These are phyloP conservation scores for Tethea ocularis DNA, from an alignment of 2,888 invertebrate species.

Conservation along the genomic window DNA sequence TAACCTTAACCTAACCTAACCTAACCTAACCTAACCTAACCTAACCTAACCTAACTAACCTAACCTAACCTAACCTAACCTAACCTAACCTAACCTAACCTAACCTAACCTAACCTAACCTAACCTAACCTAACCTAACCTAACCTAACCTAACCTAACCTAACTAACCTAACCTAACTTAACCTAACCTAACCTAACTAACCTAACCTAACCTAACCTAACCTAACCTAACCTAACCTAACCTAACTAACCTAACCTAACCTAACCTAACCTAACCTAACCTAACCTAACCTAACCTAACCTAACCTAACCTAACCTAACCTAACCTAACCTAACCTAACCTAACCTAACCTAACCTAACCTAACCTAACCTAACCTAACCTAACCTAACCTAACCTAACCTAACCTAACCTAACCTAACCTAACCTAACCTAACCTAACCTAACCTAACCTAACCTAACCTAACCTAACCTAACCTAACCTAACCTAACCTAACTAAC, in stretches of 20 bases:
- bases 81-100: slow-evolving; percentile 36
- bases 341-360: slow-evolving; percentile 28
- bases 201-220: slow-evolving; percentile 27
- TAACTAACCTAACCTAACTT: slow-evolving; percentile 17
- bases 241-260: slow-evolving; percentile 19
- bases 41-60: slow-evolving; percentile 27
- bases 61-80: slow-evolving; percentile 32
- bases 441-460: slow-evolving; percentile 6
- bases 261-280: slow-evolving; percentile 5
- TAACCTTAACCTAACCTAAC: slow-evolving; percentile 25
- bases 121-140: slow-evolving; percentile 25
- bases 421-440: slow-evolving; percentile 15
- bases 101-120: slow-evolving; percentile 30
- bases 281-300: slow-evolving; percentile 9
- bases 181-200: slow-evolving; percentile 5
- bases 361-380: slow-evolving; percentile 29
- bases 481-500: neutral
- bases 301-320: slow-evolving; percentile 11
- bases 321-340: slow-evolving; percentile 23
- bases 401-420: slow-evolving; percentile 20
- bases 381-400: slow-evolving; percentile 24
- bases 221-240: slow-evolving; percentile 24
- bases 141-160: slow-evolving; percentile 25
- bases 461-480: no score
- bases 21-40: slow-evolving; percentile 27